Percentiles rank a stretch among this genome's conserved stretches.
Conservation (phyloP, 2,888 invertebrate genomes). For the Cerceris rybyensis region DNA sequence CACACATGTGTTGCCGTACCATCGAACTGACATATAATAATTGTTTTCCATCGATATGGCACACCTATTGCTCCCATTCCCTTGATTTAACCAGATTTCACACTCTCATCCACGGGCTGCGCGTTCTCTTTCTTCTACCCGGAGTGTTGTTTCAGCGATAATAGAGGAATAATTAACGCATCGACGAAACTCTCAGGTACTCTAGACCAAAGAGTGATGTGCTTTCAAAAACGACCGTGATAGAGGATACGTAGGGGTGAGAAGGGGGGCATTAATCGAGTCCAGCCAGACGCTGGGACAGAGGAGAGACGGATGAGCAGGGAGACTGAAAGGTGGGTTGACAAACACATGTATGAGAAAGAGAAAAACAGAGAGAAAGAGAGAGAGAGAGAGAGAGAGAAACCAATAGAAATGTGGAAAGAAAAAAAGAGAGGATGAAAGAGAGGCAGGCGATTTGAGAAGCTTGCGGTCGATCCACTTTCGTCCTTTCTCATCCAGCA, state of each 20-base stretch:
- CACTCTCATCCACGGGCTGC: not conserved
- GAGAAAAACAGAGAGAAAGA: not conserved
- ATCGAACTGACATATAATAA: slow-evolving; percentile 59
- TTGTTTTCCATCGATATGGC: slow-evolving; percentile 47
- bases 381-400: slow-evolving; percentile 16
- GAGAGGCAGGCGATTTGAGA: slow-evolving; percentile 35
- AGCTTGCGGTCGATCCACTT: slow-evolving; percentile 61
- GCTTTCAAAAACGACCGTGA: slow-evolving; percentile 53
- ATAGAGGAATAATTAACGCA: slow-evolving; percentile 61
- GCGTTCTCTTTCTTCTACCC: slow-evolving; percentile 3
- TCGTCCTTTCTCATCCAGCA: slow-evolving; percentile 59
- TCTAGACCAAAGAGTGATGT: slow-evolving; percentile 51
- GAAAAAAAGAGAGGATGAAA: not conserved
- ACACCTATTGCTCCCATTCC: not conserved
- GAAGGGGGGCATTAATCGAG: slow-evolving; percentile 51
- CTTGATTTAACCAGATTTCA: slow-evolving; percentile 12
- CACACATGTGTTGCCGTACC: not conserved
- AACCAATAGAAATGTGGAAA: not conserved
- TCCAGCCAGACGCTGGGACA: slow-evolving; percentile 24
- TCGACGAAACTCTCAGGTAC: slow-evolving; percentile 37
- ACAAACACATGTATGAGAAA: slow-evolving; percentile 31
- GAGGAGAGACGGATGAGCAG: slow-evolving; percentile 36
- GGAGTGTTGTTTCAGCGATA: slow-evolving; percentile 42
- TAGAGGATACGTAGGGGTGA: not conserved
- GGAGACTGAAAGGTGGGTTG: slow-evolving; percentile 36